Base-by-base conservation (phyloP, 2,113 vertebrate genomes). In the Morphnarchus princeps region DNA sequence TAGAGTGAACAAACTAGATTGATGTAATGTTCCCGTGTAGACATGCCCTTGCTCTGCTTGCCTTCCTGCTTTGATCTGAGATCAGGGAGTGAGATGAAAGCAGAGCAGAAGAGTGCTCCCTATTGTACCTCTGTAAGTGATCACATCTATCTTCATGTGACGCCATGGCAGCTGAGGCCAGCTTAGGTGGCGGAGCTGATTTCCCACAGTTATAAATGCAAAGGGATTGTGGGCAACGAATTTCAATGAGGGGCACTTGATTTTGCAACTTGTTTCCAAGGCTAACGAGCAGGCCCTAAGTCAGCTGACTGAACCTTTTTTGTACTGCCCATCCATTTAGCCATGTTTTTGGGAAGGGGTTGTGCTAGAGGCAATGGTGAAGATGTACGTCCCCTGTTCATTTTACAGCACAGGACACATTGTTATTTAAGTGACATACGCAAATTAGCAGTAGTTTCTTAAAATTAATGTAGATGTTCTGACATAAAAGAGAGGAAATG, bases 111-210 rank as follows among this genome's bases (percentile, higher is more conserved):
- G 83, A 95, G 84, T 89, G 94, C 52, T 97, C 94, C 86, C 83
- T 85, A 79, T 96, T 94, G 95, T 95, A 95, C 61, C 62, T 89
- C 83, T 0, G 8, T 95, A 97, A 97, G 89, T 85, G 87, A 95
- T 95, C 94, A 69, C 95, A 97, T 97, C 87, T 95, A 94, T 96
- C 96, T 97, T 96, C 70, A 77, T 95, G 95, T 57, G 93, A 79
- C 0, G 19, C 81, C 70, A 25, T 58, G 77, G 95, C 93, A 96
- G 95, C 93, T 95, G 95, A 91, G 93, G 89, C 87, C 89, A 96
- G 87, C 70, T 95, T 66, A 95, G 93, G 93, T 96, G 93, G 61
- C 18, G 8, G 57, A 94, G 81, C 87, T 95, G 72, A 91, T 96
- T 97, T 96, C 93, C 91, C 93, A 91, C 89, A 91, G 87, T 87